phyloP scores from a whole-genome alignment of 2,113 vertebrate species.

The Pterophyllum scalare region DNA sequence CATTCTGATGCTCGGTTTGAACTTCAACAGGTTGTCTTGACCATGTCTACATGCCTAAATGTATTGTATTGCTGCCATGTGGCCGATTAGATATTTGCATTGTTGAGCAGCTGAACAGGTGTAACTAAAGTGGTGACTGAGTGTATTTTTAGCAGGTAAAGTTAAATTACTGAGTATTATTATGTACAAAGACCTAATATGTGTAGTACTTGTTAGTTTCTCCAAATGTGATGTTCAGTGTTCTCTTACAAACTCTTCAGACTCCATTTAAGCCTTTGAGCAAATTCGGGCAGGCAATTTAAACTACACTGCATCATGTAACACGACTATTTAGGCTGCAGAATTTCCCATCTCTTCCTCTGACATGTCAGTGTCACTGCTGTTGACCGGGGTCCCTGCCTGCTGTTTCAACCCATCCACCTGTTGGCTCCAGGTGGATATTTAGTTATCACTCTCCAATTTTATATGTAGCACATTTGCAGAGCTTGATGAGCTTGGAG shows the following conservation, averaged over 20 bases:
- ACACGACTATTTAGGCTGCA: not conserved
- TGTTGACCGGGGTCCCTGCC: not conserved
- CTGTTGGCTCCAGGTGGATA: not conserved
- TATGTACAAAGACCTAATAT: no score
- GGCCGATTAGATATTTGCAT: not conserved
- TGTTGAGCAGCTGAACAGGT: not conserved
- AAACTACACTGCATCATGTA: not conserved
- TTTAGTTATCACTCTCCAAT: not conserved
- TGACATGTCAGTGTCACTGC: no score
- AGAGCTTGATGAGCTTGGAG: not conserved
- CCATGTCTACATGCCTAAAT: not conserved
- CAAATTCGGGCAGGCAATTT: not conserved
- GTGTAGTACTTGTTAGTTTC: no score
- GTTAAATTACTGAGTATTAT: no score
- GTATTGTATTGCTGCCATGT: not conserved
- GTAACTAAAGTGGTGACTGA: not conserved
- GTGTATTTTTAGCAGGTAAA: not conserved
- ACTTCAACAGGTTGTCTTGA: not conserved
- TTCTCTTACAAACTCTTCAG: not conserved
- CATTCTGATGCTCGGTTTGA: not conserved
- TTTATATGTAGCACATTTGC: not conserved
- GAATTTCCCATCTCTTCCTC: not conserved
- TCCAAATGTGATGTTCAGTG: no score
- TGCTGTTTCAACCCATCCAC: not conserved
- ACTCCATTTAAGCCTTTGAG: not conserved